Base-by-base conservation (phyloP, 2,888 invertebrate species). In the Aplocera efformata region DNA sequence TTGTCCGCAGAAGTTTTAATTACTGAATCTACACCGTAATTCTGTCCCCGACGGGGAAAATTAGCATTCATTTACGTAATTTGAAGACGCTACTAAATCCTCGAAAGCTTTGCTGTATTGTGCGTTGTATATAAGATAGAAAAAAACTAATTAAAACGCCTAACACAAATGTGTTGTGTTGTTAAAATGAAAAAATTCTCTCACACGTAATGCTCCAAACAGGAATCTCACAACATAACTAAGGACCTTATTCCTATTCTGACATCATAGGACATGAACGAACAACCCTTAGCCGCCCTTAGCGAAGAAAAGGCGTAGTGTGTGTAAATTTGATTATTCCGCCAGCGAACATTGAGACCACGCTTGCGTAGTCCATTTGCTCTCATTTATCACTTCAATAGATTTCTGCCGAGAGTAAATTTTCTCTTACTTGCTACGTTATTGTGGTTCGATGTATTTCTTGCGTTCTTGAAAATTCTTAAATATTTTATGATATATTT, bases 241-340 rank as follows among this genome's bases (percentile, higher is more conserved):
- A n/a, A n/a, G n/a, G n/a, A n/a, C n/a, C n/a, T n/a, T n/a, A n/a
- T n/a, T n/a, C n/a, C n/a, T n/a, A n/a, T n/a, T n/a, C n/a, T n/a
- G n/a, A n/a, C n/a, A n/a, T n/a, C n/a, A n/a, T n/a, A n/a, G n/a
- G n/a, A n/a, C n/a, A n/a, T n/a, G n/a, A n/a, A n/a, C n/a, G n/a
- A n/a, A n/a, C n/a, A n/a, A n/a, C 25, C 29, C 42, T 10, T 28
- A 11, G 10, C 25, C 47, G 35, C 31, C 22, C 35, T 22, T n/a
- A 22, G n/a, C 50, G 35, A 35, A 50, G 56, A 48, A 60, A 58
- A 55, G 50, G 45, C 28, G 43, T 55, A 54, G 56, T 54, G 58
- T 58, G 59, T 56, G 62, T 59, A 51, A 67, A 68, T 64, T 63
- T 57, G 56, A 68, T 72, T 68, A 72, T 68, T 67, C 58, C 62